Evolutionary conservation across 1,140 invertebrate species (phyloP).

Genomic region (Polypedilum vanderplanki): DNA sequence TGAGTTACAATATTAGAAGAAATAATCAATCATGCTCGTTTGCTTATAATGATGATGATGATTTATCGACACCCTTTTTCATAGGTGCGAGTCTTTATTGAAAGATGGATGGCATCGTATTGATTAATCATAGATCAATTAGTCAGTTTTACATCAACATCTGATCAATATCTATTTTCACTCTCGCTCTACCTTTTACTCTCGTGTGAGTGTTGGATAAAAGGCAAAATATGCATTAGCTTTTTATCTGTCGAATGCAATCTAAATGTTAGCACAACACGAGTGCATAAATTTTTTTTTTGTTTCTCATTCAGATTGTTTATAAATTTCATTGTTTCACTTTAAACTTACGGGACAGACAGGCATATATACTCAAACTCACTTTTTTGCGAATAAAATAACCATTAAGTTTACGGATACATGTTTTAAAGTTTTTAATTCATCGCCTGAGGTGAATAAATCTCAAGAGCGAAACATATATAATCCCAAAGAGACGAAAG

Average conservation of each 20-base stretch:
- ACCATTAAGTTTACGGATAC: neutral
- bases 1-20: slow-evolving; percentile 14
- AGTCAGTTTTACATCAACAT: slow-evolving; percentile 3
- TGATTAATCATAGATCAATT: slow-evolving; percentile 28
- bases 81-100: neutral
- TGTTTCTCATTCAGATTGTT: too few species aligned
- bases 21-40: slow-evolving; percentile 22
- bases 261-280: neutral
- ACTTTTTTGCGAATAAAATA: neutral
- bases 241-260: slow-evolving; percentile 5
- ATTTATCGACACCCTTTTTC: slow-evolving; percentile 20
- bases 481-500: neutral
- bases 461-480: neutral
- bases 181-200: too few species aligned
- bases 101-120: slow-evolving; percentile 20
- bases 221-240: neutral
- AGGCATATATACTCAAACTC: too few species aligned
- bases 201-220: neutral
- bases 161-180: neutral
- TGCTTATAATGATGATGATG: slow-evolving; percentile 11
- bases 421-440: slow-evolving; percentile 15
- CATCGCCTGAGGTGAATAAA: neutral
- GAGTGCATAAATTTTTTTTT: neutral
- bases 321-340: too few species aligned
- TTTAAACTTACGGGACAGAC: too few species aligned